Percentiles rank a stretch among this genome's conserved stretches.
These are phyloP conservation scores for Eupithecia dodoneata DNA, from an alignment of 2,888 invertebrate genomes.

Conservation along the genomic window DNA sequence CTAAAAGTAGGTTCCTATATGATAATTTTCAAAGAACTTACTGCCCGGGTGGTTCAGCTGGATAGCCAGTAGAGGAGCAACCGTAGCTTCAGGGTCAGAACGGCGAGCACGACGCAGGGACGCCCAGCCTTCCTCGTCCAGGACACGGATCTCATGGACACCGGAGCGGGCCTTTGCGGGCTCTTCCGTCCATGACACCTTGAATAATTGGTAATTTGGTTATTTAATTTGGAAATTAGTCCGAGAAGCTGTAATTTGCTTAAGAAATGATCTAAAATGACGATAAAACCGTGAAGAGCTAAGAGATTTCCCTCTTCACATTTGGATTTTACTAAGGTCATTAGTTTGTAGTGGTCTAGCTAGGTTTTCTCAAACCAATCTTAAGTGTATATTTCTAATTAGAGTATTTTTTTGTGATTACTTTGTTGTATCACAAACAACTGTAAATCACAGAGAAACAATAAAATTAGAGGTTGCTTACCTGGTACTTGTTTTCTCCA, in stretches of 20 bases:
- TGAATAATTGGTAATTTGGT: conserved; percentile 58
- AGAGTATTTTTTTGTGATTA: no score
- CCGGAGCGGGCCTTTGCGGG: conserved; percentile 92
- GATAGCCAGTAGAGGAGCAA: conserved; percentile 88
- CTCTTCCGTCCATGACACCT: conserved; percentile 97
- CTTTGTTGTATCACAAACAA: no score
- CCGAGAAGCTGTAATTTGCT: no score
- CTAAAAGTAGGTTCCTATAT: no score
- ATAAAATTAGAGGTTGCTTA: conserved; percentile 69
- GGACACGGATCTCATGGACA: conserved; percentile 90
- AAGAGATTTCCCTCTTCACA: neutral
- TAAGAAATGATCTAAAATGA: no score
- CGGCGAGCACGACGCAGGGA: conserved; percentile 92
- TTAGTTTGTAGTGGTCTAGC: neutral
- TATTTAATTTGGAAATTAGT: neutral
- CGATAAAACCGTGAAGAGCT: no score
- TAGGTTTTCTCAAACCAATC: neutral
- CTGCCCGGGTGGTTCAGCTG: conserved; percentile 84
- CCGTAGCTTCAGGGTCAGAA: conserved; percentile 87
- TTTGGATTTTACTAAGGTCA: neutral
- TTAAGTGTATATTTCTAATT: neutral
- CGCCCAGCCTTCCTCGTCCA: conserved; percentile 96
- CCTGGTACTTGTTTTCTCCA: conserved; percentile 93
- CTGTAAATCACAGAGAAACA: no score
- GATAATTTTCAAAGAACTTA: conserved; percentile 51